phyloP scores from a whole-genome alignment of 2,113 vertebrate species.

The Smithornis capensis region DNA sequence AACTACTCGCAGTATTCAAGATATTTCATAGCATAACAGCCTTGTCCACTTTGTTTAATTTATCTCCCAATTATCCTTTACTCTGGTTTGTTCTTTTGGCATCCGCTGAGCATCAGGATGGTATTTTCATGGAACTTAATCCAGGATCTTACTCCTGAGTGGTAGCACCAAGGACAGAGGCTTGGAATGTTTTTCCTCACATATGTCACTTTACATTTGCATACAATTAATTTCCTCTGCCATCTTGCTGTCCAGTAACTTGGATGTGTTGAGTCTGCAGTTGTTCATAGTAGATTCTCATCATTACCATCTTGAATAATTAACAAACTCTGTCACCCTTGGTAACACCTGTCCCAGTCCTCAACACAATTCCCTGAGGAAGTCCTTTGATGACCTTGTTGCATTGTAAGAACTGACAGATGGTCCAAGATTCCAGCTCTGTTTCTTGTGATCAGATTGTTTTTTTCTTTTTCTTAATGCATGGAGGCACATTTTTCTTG shows the following conservation, averaged over 20 bases:
- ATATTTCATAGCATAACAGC: fast-evolving
- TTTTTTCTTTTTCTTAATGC: background rate
- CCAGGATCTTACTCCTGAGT: background rate
- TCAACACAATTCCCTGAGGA: background rate
- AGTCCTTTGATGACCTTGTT: background rate
- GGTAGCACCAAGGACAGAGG: background rate
- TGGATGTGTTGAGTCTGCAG: background rate
- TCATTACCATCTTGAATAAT: background rate
- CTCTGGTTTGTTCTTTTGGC: background rate
- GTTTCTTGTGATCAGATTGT: background rate
- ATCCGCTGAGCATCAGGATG: background rate
- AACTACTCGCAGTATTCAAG: background rate
- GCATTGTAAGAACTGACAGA: background rate
- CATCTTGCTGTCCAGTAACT: background rate
- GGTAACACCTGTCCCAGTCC: background rate
- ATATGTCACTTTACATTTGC: background rate
- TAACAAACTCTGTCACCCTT: background rate
- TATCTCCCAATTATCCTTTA: background rate
- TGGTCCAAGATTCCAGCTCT: background rate
- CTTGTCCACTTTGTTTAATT: background rate
- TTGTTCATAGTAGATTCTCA: background rate
- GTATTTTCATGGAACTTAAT: background rate
- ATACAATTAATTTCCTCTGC: background rate
- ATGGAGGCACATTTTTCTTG: fast-evolving
- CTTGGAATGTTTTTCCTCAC: background rate